phyloP scores from a whole-genome alignment of 2,113 vertebrate genomes.

The Ictalurus punctatus region DNA sequence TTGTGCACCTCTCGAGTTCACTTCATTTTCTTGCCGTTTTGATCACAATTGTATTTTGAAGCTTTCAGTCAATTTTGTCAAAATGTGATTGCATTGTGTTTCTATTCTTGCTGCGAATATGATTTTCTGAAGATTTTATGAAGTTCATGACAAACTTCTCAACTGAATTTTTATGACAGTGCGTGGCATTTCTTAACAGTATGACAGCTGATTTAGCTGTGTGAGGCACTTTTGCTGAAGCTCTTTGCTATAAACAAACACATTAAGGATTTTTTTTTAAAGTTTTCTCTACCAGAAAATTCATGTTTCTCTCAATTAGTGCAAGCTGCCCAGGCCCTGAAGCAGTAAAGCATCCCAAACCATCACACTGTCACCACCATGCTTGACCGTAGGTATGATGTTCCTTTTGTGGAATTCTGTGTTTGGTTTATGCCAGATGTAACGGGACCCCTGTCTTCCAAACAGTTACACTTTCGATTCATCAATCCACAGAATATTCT shows the following conservation, averaged over 20 bases:
- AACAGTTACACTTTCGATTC: too few species aligned
- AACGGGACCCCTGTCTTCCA: too few species aligned
- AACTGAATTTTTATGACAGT: neutral
- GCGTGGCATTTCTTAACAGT: neutral
- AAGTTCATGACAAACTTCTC: neutral
- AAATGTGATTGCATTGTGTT: neutral
- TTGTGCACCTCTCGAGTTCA: neutral
- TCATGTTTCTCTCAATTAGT: too few species aligned
- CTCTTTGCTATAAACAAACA: neutral
- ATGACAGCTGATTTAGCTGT: constrained; percentile 3
- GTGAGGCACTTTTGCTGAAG: neutral
- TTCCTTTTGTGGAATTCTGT: too few species aligned
- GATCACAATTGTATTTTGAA: neutral
- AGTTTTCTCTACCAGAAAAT: too few species aligned
- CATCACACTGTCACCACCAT: too few species aligned
- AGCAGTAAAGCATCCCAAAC: too few species aligned
- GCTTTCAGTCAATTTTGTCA: neutral
- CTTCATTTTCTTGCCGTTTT: neutral
- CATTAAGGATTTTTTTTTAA: neutral
- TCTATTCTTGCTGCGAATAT: neutral
- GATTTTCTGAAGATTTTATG: neutral
- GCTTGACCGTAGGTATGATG: too few species aligned
- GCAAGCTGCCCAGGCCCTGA: too few species aligned
- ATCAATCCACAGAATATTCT: too few species aligned
- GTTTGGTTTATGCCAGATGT: too few species aligned